Conservation (phyloP, 2,888 invertebrate species). For the Nasonovia ribisnigri region DNA sequence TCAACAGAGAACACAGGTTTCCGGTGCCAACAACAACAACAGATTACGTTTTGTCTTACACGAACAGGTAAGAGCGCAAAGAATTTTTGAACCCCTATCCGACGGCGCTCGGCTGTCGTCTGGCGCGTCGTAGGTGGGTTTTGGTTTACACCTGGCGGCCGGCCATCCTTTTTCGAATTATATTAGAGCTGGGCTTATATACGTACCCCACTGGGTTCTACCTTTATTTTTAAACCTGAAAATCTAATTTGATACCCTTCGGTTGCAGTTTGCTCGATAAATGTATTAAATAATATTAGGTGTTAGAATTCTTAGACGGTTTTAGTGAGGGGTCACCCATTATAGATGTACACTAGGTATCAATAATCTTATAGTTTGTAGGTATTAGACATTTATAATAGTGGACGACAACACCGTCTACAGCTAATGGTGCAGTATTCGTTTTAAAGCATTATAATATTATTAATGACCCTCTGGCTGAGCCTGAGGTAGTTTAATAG, state of each 20-base stretch:
- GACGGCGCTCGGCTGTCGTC: not conserved
- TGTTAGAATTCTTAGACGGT: not conserved
- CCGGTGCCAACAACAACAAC: not conserved
- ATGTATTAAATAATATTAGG: not conserved
- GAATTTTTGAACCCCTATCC: not conserved
- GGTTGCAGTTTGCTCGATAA: not conserved
- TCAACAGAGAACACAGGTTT: not conserved
- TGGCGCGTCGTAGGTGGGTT: not conserved
- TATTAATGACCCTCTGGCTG: not conserved
- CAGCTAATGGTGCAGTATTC: not conserved
- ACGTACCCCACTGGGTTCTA: not conserved
- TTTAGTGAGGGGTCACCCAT: not conserved
- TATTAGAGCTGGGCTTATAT: not conserved
- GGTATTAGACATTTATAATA: not conserved
- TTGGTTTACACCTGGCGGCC: not conserved
- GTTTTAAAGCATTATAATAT: not conserved
- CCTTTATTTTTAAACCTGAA: not conserved
- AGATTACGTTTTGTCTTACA: not conserved
- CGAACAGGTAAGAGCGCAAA: slow-evolving; percentile 8
- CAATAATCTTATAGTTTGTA: not conserved
- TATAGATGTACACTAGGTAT: not conserved
- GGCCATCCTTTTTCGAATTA: not conserved
- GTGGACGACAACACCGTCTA: not conserved
- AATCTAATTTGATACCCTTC: too few species aligned
- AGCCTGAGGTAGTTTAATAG: not conserved